Conservation (phyloP, 2,113 vertebrate genomes). For the Copsychus sechellarum region DNA sequence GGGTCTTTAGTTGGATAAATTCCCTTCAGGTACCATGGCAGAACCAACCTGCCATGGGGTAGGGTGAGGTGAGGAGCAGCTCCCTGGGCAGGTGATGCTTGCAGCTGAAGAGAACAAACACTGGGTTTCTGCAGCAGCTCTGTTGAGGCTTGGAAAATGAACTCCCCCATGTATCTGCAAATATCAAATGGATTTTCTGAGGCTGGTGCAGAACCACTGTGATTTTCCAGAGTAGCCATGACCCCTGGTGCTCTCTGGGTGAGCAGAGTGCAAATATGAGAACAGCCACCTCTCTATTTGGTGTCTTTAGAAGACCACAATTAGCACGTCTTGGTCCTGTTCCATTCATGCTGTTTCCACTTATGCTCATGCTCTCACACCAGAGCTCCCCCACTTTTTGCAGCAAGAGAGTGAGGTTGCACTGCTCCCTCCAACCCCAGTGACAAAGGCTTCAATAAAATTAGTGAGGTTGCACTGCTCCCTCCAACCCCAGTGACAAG, state of each 20-base stretch:
- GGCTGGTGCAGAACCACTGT: background rate
- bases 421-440: background rate
- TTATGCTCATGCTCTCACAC: rapidly evolving
- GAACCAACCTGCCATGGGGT: background rate
- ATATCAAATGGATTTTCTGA: background rate
- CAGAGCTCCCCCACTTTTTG: background rate
- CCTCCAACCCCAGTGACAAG: background rate
- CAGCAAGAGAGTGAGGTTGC: background rate
- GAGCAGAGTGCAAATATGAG: background rate
- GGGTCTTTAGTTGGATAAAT: background rate
- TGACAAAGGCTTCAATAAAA: background rate
- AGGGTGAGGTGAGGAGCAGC: background rate
- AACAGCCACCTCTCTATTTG: background rate
- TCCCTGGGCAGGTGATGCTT: background rate
- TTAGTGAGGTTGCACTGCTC: background rate
- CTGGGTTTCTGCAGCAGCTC: background rate
- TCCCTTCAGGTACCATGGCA: background rate
- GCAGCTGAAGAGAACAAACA: background rate
- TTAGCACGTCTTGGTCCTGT: background rate
- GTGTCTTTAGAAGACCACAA: background rate
- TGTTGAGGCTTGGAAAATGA: background rate
- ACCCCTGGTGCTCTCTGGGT: background rate
- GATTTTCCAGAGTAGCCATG: background rate
- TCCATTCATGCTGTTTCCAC: background rate
- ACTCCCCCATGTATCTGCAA: background rate